Evolutionary conservation across 1,140 invertebrate species (phyloP).

Genomic region (Monochamus saltuarius): DNA sequence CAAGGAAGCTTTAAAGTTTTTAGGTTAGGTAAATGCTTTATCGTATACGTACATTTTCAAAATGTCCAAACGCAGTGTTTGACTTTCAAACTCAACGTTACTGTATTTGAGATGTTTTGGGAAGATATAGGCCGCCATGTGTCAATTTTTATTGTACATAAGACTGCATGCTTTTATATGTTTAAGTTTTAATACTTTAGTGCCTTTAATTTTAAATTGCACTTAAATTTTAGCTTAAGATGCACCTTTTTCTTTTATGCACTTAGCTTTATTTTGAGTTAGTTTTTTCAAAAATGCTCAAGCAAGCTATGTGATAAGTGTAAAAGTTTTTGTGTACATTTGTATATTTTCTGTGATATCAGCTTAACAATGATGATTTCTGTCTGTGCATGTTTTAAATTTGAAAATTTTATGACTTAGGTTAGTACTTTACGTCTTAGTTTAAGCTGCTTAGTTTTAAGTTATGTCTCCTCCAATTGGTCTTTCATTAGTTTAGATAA

Average conservation of each 20-base stretch:
- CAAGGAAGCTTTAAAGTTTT: constrained; percentile 35
- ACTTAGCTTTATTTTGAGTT: constrained; percentile 33
- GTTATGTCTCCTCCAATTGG: constrained; percentile 14
- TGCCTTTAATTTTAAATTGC: constrained; percentile 24
- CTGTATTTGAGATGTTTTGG: constrained; percentile 13
- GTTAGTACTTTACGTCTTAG: constrained; percentile 18
- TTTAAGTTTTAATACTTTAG: no score
- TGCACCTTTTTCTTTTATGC: constrained; percentile 28
- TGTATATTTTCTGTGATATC: constrained; percentile 43
- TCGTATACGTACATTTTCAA: constrained; percentile 10
- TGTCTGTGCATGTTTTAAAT: constrained; percentile 15
- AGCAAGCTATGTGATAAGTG: constrained; percentile 41
- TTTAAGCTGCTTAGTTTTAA: constrained; percentile 5
- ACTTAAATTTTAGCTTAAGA: constrained; percentile 24
- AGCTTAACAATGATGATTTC: constrained; percentile 45
- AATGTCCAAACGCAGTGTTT: background rate
- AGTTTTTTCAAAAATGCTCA: constrained; percentile 33
- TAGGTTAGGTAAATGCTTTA: constrained; percentile 17
- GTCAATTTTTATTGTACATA: constrained; percentile 45
- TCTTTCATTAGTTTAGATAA: constrained; percentile 25
- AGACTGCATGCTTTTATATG: constrained; percentile 38
- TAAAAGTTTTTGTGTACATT: constrained; percentile 25
- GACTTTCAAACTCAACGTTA: no score
- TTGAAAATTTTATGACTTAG: constrained; percentile 20
- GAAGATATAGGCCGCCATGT: constrained; percentile 45